Conservation (phyloP, 2,113 vertebrate genomes). For the Bungarus multicinctus region DNA sequence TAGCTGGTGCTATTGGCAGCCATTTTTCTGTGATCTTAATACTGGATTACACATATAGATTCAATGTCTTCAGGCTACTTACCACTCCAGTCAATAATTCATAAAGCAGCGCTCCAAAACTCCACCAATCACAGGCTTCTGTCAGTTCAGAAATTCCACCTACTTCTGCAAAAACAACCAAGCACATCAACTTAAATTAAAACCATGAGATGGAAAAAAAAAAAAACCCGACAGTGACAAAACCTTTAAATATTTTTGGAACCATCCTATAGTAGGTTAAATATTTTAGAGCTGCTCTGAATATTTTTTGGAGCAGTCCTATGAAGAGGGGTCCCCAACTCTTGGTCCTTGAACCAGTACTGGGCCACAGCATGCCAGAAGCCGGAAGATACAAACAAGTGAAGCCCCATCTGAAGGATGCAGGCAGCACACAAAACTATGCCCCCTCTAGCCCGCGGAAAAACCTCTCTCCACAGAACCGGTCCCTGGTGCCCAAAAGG, state of each 20-base stretch:
- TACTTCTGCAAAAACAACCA: conserved; percentile 78
- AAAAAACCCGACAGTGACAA: neutral
- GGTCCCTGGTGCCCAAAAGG: too few relatives aligned
- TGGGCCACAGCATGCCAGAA: too few relatives aligned
- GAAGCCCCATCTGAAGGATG: too few relatives aligned
- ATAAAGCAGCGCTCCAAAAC: conserved; percentile 89
- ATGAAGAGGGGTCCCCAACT: too few relatives aligned
- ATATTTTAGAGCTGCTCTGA: too few relatives aligned
- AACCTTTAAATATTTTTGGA: accelerated
- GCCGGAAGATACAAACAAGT: too few relatives aligned
- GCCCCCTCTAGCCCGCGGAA: too few relatives aligned
- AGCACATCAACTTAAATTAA: neutral
- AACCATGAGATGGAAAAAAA: neutral
- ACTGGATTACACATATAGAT: neutral
- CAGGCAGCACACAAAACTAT: too few relatives aligned
- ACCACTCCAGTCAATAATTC: conserved; percentile 92
- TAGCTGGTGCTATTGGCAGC: neutral
- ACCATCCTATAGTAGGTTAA: neutral
- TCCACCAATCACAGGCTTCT: conserved; percentile 97
- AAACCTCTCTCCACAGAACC: too few relatives aligned
- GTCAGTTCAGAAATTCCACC: conserved; percentile 84
- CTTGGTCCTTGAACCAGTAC: too few relatives aligned
- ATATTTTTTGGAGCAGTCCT: too few relatives aligned
- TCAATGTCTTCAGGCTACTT: conserved; percentile 44
- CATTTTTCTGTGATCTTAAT: neutral